These are phyloP conservation scores for Deroplatys truncata DNA, from an alignment of 2,888 invertebrate species.

Conservation along the genomic window DNA sequence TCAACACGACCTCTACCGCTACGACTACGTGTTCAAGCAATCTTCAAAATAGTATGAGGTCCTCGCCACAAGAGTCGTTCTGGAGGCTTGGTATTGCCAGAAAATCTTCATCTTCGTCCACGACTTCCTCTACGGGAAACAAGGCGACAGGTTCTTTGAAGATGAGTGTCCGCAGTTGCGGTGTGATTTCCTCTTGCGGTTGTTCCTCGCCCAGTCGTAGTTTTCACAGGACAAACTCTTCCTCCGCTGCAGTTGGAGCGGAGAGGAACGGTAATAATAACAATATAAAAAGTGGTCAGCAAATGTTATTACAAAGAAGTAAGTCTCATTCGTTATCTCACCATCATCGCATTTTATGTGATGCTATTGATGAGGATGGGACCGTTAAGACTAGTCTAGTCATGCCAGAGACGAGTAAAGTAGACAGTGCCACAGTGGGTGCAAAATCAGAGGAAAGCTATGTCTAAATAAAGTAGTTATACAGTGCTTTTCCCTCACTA, in stretches of 20 bases:
- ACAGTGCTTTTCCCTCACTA: too few species aligned
- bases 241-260: not conserved
- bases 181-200: too few species aligned
- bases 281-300: too few species aligned
- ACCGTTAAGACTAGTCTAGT: not conserved
- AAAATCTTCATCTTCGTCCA: not conserved
- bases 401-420: not conserved
- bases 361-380: not conserved
- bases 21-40: constrained; percentile 58
- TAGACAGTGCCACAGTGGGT: not conserved
- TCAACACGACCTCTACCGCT: constrained; percentile 55
- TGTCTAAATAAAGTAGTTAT: not conserved
- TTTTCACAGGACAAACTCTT: not conserved
- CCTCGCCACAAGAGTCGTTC: constrained; percentile 50
- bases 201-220: not conserved
- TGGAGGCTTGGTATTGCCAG: constrained; percentile 44
- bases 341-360: not conserved
- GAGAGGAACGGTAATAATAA: not conserved
- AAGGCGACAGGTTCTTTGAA: not conserved
- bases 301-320: not conserved
- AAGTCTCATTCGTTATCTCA: not conserved
- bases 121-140: not conserved
- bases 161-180: not conserved
- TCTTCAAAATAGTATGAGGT: constrained; percentile 42
- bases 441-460: not conserved